A percentile compares a stretch with the other conserved stretches of the same genome.
Evolutionary conservation across 2,113 vertebrate species (phyloP).

Genomic region (Polyodon spathula): DNA sequence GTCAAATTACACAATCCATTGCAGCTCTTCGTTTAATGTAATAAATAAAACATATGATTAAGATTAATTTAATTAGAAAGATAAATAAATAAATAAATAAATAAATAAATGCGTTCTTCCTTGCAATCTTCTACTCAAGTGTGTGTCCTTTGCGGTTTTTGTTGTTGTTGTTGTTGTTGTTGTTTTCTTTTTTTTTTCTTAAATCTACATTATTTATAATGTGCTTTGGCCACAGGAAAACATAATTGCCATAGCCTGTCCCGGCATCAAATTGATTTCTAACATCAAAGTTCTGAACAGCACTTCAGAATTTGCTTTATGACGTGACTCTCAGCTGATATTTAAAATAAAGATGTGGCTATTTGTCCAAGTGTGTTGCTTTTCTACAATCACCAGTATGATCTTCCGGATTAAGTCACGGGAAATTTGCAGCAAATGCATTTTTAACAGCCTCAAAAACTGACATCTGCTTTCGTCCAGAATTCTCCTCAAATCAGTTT

Average conservation of each 20-base stretch:
- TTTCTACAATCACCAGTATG: not conserved
- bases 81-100: no score
- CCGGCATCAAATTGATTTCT: not conserved
- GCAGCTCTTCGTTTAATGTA: not conserved
- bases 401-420: not conserved
- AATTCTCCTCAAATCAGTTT: constrained; percentile 2
- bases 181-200: not conserved
- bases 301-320: not conserved
- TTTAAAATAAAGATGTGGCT: no score
- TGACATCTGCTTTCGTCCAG: not conserved
- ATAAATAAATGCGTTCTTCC: no score
- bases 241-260: not conserved
- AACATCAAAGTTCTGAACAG: not conserved
- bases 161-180: no score
- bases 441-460: not conserved
- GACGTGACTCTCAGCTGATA: no score
- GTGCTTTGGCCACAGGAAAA: constrained; percentile 9
- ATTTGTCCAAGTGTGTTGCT: not conserved
- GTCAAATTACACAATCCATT: not conserved
- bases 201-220: constrained; percentile 10
- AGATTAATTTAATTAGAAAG: no score
- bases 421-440: not conserved
- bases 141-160: not conserved
- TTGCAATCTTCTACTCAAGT: not conserved
- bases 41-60: not conserved